Conservation (phyloP, 2,888 invertebrate species). For the Drosophila crucigera region DNA sequence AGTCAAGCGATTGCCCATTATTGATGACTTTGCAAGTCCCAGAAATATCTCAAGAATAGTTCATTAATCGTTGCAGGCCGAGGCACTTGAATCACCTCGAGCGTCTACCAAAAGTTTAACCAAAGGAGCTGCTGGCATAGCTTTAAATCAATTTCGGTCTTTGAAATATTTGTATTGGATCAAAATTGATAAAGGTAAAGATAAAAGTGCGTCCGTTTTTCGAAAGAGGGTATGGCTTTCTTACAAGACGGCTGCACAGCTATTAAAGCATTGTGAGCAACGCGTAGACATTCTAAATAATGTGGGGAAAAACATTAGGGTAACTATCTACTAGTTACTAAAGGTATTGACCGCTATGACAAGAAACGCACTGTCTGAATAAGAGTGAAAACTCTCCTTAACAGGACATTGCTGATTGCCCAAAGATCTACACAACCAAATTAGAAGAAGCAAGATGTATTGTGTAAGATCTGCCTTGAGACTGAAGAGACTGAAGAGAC, state of each 20-base stretch:
- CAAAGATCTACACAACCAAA: not conserved
- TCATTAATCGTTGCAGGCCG: constrained; percentile 46
- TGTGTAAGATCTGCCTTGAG: not conserved
- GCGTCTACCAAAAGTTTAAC: too few relatives aligned
- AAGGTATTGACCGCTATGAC: not conserved
- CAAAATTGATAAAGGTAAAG: not conserved
- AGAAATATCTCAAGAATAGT: constrained; percentile 37
- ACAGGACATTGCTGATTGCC: not conserved
- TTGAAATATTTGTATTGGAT: not conserved
- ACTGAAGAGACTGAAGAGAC: not conserved
- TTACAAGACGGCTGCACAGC: not conserved
- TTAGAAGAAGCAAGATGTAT: not conserved
- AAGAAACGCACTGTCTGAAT: too few relatives aligned
- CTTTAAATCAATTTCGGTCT: not conserved
- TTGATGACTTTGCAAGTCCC: constrained; percentile 56
- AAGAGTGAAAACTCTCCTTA: too few relatives aligned
- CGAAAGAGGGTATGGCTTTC: too few relatives aligned
- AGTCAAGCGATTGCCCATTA: constrained; percentile 57
- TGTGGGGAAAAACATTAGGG: not conserved
- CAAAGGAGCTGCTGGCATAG: not conserved
- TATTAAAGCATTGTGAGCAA: not conserved
- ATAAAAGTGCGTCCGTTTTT: too few relatives aligned
- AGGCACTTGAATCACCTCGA: constrained; percentile 3
- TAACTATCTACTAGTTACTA: not conserved
- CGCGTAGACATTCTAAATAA: accelerated